Evolutionary conservation across 2,888 invertebrate genomes (phyloP).

Genomic region (Xanthorhoe spadicearia): DNA sequence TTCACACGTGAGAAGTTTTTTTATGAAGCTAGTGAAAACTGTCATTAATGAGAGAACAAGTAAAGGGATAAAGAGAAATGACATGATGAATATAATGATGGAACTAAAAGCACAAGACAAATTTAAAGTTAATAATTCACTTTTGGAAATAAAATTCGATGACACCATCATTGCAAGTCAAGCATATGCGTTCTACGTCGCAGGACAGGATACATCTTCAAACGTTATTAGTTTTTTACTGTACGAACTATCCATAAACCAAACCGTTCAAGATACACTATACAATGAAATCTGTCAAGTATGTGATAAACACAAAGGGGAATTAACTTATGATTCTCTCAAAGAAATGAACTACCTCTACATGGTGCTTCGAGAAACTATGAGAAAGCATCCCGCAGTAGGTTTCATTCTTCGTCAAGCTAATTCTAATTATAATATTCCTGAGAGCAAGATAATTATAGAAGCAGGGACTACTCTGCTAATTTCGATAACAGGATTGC

Average conservation of each 20-base stretch:
- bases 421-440: slow-evolving; percentile 38
- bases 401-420: slow-evolving; percentile 34
- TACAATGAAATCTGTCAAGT: slow-evolving; percentile 43
- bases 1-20: slow-evolving; percentile 6
- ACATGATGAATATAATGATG: slow-evolving; percentile 60
- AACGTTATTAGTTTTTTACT: slow-evolving; percentile 52
- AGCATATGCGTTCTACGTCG: slow-evolving; percentile 58
- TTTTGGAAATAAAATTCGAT: slow-evolving; percentile 54
- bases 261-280: slow-evolving; percentile 42
- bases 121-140: slow-evolving; percentile 41
- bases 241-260: slow-evolving; percentile 45
- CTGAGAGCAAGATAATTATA: slow-evolving; percentile 44
- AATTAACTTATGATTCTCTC: slow-evolving; percentile 50
- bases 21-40: slow-evolving; percentile 23
- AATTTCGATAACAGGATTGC: slow-evolving; percentile 45
- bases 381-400: slow-evolving; percentile 47
- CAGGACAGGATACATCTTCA: slow-evolving; percentile 69
- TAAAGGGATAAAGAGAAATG: slow-evolving; percentile 46
- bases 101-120: slow-evolving; percentile 56
- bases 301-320: slow-evolving; percentile 37
- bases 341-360: slow-evolving; percentile 58
- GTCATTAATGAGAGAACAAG: slow-evolving; percentile 24
- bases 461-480: slow-evolving; percentile 47
- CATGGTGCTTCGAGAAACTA: slow-evolving; percentile 53
- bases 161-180: slow-evolving; percentile 55